Conservation (phyloP, 2,113 vertebrate species). For the Hystrix cristata region DNA sequence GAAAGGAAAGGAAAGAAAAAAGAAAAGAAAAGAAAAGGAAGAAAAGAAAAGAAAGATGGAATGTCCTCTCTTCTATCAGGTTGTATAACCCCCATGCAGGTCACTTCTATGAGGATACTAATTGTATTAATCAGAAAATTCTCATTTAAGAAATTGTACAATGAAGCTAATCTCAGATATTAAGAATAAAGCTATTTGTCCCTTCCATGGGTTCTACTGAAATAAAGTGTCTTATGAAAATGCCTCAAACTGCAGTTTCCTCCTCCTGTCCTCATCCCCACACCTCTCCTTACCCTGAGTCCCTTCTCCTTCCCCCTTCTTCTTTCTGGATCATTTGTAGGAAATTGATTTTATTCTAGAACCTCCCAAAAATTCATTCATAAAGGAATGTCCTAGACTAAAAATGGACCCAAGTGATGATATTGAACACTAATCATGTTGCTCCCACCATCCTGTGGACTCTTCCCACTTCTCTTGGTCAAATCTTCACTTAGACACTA, state of each 20-base stretch:
- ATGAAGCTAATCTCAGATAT: neutral
- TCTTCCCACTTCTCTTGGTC: neutral
- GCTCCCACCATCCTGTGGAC: neutral
- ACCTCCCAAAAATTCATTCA: neutral
- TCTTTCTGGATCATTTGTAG: neutral
- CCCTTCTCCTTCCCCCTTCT: neutral
- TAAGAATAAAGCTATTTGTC: neutral
- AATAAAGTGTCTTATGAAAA: neutral
- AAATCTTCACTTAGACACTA: neutral
- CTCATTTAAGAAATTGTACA: neutral
- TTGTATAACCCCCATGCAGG: neutral
- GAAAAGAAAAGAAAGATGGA: neutral
- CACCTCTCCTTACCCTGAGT: no score
- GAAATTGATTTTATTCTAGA: neutral
- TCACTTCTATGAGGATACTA: neutral
- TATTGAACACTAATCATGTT: neutral
- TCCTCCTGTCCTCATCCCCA: neutral
- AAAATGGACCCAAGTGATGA: neutral
- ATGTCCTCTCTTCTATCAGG: neutral
- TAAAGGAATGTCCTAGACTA: neutral
- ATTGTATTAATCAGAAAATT: neutral
- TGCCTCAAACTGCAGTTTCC: neutral
- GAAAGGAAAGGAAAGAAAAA: no score
- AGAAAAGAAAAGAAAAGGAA: no score
- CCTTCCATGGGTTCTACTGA: neutral